Evolutionary conservation across 2,113 vertebrate genomes (phyloP).

Genomic region (Suncus etruscus): DNA sequence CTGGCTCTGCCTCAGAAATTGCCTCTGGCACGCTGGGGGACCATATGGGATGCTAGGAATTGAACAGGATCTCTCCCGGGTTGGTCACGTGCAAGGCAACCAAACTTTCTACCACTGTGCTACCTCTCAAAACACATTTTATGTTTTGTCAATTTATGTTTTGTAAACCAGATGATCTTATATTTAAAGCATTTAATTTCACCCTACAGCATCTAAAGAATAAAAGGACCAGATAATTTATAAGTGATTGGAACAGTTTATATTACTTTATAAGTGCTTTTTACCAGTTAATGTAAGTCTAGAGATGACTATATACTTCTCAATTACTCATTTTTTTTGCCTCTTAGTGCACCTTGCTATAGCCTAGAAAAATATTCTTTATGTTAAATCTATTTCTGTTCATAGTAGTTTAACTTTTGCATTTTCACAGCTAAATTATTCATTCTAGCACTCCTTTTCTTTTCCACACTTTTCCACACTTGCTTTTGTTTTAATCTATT

Average conservation of each 20-base stretch:
- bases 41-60: too few species aligned
- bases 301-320: background rate
- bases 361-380: too few species aligned
- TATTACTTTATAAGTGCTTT: too few species aligned
- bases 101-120: too few species aligned
- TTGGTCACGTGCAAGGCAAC: too few species aligned
- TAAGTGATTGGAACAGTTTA: too few species aligned
- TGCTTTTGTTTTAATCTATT: background rate
- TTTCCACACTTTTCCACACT: background rate
- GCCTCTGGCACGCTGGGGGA: too few species aligned
- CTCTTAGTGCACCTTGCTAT: too few species aligned
- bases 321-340: background rate
- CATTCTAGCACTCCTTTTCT: background rate
- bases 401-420: background rate
- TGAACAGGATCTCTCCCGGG: too few species aligned
- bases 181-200: too few species aligned
- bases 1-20: too few species aligned
- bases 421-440: background rate
- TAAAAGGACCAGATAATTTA: background rate
- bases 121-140: too few species aligned
- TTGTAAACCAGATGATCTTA: background rate
- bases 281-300: background rate
- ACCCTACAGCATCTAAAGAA: background rate
- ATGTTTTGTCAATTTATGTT: background rate
- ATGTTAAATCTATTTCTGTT: background rate